phyloP scores from a whole-genome alignment of 23 tunicate species.

The Corella eumyota region DNA sequence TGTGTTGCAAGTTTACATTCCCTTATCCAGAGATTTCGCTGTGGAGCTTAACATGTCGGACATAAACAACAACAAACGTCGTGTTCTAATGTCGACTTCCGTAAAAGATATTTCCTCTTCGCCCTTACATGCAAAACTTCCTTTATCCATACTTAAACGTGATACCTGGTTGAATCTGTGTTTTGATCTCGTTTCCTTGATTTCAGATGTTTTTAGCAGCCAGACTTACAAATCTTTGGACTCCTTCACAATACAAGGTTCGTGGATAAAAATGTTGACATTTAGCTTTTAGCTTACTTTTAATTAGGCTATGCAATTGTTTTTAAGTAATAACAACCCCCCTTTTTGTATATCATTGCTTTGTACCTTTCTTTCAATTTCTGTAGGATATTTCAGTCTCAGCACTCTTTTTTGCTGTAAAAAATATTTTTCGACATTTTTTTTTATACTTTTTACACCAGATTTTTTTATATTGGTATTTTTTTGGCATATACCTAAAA shows the following conservation, averaged over 20 bases:
- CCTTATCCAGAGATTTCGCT: conserved; percentile 59
- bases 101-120: conserved; percentile 42
- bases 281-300: neutral
- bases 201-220: conserved; percentile 29
- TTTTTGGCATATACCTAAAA: too few species aligned
- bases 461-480: too few species aligned
- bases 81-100: conserved; percentile 74
- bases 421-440: too few species aligned
- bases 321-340: too few species aligned
- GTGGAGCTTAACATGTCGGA: conserved; percentile 65
- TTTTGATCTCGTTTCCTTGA: conserved; percentile 52
- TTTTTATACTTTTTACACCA: too few species aligned
- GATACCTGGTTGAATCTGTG: conserved; percentile 76
- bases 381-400: too few species aligned
- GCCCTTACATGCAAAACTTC: conserved; percentile 72
- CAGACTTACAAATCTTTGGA: conserved; percentile 71
- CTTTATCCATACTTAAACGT: conserved; percentile 40
- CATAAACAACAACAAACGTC: conserved; percentile 44
- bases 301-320: too few species aligned
- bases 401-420: too few species aligned
- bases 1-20: conserved; percentile 55
- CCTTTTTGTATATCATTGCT: too few species aligned
- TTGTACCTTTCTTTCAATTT: too few species aligned
- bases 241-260: conserved; percentile 13
- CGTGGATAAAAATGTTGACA: neutral